Conservation (phyloP, 2,888 invertebrate species). For the Mythimna albipuncta region DNA sequence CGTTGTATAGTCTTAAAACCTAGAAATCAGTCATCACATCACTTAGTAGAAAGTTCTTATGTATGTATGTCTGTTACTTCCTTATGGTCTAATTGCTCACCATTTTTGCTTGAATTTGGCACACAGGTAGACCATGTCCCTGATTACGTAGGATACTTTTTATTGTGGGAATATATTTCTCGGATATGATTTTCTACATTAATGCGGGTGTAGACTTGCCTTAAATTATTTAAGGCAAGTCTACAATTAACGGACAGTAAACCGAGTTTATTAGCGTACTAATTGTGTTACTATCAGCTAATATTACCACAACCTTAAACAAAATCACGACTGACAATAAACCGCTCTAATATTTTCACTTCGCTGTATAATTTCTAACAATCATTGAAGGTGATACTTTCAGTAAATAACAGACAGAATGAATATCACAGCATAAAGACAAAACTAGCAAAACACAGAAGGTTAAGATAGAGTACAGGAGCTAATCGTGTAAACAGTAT, state of each 20-base stretch:
- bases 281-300: not conserved
- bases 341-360: conserved; percentile 23
- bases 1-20: not conserved
- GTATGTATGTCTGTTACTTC: too few relatives aligned
- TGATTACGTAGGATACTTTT: too few relatives aligned
- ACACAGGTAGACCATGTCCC: too few relatives aligned
- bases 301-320: conserved; percentile 4
- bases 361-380: conserved; percentile 17
- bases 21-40: not conserved
- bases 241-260: not conserved
- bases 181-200: too few relatives aligned
- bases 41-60: too few relatives aligned
- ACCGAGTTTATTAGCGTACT: not conserved
- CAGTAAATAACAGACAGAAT: conserved; percentile 16
- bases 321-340: conserved; percentile 16
- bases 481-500: too few relatives aligned
- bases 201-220: too few relatives aligned
- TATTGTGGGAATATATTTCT: too few relatives aligned
- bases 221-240: too few relatives aligned
- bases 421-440: not conserved
- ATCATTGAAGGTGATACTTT: conserved; percentile 31
- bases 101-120: too few relatives aligned
- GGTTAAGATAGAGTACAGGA: not conserved
- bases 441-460: not conserved
- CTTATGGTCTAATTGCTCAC: too few relatives aligned